Base-by-base conservation (phyloP, 2,888 invertebrate species). In the Machimus rusticus region DNA sequence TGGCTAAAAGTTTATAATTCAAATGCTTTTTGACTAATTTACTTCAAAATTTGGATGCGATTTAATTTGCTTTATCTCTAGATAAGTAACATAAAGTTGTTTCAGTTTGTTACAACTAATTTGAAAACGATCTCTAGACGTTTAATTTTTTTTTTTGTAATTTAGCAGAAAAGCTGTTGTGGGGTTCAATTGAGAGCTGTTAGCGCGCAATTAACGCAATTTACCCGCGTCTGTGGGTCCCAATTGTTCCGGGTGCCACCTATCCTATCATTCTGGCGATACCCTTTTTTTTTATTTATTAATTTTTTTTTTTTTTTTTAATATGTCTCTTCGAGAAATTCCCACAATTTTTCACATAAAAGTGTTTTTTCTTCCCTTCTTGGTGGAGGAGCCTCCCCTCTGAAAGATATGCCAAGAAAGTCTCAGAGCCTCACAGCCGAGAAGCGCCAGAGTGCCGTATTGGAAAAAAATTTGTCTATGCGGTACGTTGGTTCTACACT, bases 381-480 rank as follows among this genome's bases (percentile, higher is more conserved):
- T 19, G 19, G 19, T 34, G 34, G 14, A 74, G 23, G 74, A 74
- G 31, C 14, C 28, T 12, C 43, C 43, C 16, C 43, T 16, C 34
- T n/a, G 46, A 14, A 8, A 16, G 51, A 51, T n/a, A 43, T 34
- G 57, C 51, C 51, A 51, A 79, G 37, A 81, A 74, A 85, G 28
- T 51, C 34, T 23, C 31, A 74, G 16, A 14, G 0, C 43, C 43
- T 39, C 43, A 46, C 43, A 46, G 43, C 46, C 85, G 34, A n/a
- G n/a, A 74, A 84, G 43, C 74, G 74, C 57, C 57, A 23, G 28
- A 74, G 85, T 85, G 46, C 43, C 85, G 85, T 85, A 85, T 85
- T 85, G 85, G 74, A 85, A 85, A 85, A 39, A 39, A 39, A 37
- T 0, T 85, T 85, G 74, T 85, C 74, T 85, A 74, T 85, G 85